Conservation (phyloP, 2,888 invertebrate species). For the Leptothorax acervorum region DNA sequence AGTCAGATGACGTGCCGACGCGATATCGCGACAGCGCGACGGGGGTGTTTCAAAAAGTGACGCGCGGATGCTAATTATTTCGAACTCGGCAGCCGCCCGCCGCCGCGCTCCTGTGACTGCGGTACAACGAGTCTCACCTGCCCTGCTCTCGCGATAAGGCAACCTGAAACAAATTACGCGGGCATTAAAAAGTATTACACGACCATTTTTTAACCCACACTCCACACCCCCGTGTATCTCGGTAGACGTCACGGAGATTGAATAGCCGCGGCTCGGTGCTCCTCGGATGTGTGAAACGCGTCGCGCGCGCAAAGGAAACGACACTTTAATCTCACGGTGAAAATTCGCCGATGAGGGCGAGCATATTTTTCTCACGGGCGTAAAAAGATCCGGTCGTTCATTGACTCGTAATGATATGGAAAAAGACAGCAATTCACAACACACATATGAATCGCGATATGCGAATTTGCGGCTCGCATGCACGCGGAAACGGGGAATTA, state of each 20-base stretch:
- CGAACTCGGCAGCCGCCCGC: conserved; percentile 42
- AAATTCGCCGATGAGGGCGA: not conserved
- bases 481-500: conserved; percentile 16
- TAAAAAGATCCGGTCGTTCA: not conserved
- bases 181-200: conserved; percentile 49
- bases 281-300: not conserved
- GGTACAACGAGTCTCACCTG: conserved; percentile 42
- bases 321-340: conserved; percentile 5
- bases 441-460: not conserved
- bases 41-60: conserved; percentile 62
- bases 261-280: not conserved
- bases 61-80: conserved; percentile 66
- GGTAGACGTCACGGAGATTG: conserved; percentile 25
- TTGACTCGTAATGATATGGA: not conserved
- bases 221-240: not conserved
- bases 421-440: not conserved
- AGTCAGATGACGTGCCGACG: conserved; percentile 49
- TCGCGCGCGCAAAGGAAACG: not conserved
- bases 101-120: conserved; percentile 37
- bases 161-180: conserved; percentile 56
- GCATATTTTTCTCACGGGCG: not conserved
- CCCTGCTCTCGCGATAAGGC: conserved; percentile 52
- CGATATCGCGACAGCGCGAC: conserved; percentile 36
- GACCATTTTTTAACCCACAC: conserved; percentile 42
- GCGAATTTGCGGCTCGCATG: not conserved